These are phyloP conservation scores for Pterobdella sp. DNA, from an alignment of 2,888 invertebrate genomes.

Conservation along the genomic window DNA sequence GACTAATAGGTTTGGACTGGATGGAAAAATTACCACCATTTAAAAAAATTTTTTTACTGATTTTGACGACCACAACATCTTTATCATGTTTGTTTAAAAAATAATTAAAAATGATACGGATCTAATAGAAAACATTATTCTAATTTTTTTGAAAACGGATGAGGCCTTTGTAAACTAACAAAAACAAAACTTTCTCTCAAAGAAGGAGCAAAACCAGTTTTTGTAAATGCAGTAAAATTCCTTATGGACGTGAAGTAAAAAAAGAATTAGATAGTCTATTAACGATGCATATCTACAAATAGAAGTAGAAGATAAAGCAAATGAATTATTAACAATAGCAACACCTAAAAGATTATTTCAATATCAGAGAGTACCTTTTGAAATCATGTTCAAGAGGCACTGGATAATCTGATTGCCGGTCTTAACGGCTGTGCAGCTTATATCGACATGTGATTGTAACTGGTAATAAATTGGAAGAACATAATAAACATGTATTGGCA, in stretches of 20 bases:
- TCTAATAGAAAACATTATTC: not conserved
- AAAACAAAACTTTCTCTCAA: not conserved
- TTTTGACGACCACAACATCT: too few relatives aligned
- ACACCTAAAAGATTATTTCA: too few relatives aligned
- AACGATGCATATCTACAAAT: too few relatives aligned
- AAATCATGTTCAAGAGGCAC: constrained; percentile 3
- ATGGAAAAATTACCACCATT: constrained; percentile 15
- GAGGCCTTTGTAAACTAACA: too few relatives aligned
- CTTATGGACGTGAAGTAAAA: not conserved
- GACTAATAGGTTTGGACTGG: constrained; percentile 8
- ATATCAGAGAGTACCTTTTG: too few relatives aligned
- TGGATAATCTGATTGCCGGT: not conserved
- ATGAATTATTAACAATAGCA: too few relatives aligned
- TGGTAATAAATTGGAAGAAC: too few relatives aligned
- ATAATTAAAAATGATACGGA: not conserved
- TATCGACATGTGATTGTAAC: constrained; percentile 15
- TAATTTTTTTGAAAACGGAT: not conserved
- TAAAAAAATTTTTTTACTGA: not conserved
- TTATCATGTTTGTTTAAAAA: too few relatives aligned
- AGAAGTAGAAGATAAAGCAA: constrained; percentile 11
- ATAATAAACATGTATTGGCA: too few relatives aligned
- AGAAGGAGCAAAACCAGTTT: not conserved
- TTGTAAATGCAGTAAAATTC: constrained; percentile 8
- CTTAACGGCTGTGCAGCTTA: constrained; percentile 8
- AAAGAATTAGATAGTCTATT: constrained; percentile 4